These are phyloP conservation scores for Enteromius viviparus DNA, from an alignment of 2,797 vertebrate genomes.

Conservation along the genomic window DNA sequence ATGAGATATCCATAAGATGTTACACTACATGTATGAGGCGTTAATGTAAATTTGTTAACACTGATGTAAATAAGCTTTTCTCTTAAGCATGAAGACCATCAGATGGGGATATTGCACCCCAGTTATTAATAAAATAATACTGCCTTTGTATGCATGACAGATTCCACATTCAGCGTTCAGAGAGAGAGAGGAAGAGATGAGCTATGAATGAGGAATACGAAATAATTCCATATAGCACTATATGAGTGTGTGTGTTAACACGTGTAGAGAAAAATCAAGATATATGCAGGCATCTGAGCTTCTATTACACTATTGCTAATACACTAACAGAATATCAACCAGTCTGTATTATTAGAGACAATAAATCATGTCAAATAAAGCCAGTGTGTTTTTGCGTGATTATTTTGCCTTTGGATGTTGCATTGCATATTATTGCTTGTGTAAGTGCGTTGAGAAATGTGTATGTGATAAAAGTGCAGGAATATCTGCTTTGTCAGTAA, in stretches of 20 bases:
- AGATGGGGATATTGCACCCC: not conserved
- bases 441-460: not conserved
- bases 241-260: not conserved
- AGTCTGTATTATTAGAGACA: constrained; percentile 36
- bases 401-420: not conserved
- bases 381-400: not conserved
- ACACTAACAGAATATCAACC: constrained; percentile 30
- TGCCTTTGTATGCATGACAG: constrained; percentile 39
- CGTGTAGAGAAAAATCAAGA: not conserved
- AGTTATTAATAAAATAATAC: constrained; percentile 5
- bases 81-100: constrained; percentile 29
- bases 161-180: constrained; percentile 11
- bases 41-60: constrained; percentile 20
- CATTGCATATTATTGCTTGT: not conserved
- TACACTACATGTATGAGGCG: not conserved
- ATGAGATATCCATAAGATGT: not conserved
- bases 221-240: not conserved
- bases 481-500: constrained; percentile 7
- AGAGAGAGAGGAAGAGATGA: not conserved
- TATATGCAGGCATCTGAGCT: constrained; percentile 17
- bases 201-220: not conserved
- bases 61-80: constrained; percentile 30
- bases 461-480: not conserved
- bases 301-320: constrained; percentile 28
- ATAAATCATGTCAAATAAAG: constrained; percentile 33